Conservation (phyloP, 2,888 invertebrate genomes). For the Spilarctia lutea region DNA sequence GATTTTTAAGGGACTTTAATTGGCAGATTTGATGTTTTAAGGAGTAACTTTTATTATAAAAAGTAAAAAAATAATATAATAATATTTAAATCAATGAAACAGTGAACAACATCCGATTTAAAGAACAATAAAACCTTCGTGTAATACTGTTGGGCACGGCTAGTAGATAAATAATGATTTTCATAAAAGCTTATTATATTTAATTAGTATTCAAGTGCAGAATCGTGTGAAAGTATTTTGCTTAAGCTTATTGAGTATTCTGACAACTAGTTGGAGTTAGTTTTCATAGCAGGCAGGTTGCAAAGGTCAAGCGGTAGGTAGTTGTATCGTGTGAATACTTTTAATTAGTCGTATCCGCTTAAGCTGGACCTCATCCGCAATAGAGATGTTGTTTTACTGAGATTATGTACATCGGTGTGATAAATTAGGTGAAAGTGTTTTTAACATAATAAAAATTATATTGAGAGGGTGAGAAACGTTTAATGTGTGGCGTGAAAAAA, state of each 20-base stretch:
- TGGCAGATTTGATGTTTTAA: too few relatives aligned
- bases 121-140: too few relatives aligned
- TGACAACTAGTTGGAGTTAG: neutral
- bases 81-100: too few relatives aligned
- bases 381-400: neutral
- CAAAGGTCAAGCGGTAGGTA: constrained; percentile 15
- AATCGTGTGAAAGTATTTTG: neutral
- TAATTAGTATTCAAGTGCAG: neutral
- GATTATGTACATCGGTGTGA: neutral
- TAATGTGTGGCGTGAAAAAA: neutral
- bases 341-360: constrained; percentile 15
- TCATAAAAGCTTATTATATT: neutral
- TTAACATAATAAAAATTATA: neutral
- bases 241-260: neutral
- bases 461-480: neutral
- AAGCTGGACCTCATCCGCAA: neutral
- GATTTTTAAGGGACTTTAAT: too few relatives aligned
- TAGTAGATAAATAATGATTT: neutral
- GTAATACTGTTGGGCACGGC: too few relatives aligned
- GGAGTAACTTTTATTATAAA: too few relatives aligned
- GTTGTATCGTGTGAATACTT: constrained; percentile 16
- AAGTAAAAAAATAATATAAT: too few relatives aligned
- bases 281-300: neutral
- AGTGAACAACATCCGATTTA: too few relatives aligned
- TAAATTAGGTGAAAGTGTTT: neutral